Base-by-base conservation (phyloP, 2,113 vertebrate genomes). In the Phaetusa simplex region DNA sequence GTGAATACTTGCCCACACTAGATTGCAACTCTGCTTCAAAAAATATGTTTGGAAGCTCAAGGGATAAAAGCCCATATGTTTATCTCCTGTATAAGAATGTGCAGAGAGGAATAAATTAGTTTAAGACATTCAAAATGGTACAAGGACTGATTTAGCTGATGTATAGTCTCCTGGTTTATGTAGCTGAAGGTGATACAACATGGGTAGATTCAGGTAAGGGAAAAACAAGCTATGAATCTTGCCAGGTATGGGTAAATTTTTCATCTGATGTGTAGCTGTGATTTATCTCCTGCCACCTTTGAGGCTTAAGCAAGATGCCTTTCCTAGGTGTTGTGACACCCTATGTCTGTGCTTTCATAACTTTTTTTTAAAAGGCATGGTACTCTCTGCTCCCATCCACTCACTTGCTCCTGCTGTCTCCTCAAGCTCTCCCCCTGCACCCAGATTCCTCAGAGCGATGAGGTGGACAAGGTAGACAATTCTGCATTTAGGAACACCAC, bases 11-110 rank as follows among this genome's bases (percentile, higher is more conserved):
- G 93, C 94, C 83, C 76, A 95, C 67, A 92, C 67, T 95, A 91
- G 40, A 77, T 45, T 62, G 91, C 86, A 95, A 94, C 67, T 90
- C 58, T 88, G 50, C 79, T 90, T 88, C 58, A 95, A 94, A 96
- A 96, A 95, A 92, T 83, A 93, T 81, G 86, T 88, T 95, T 92
- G 72, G 72, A 91, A 59, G 82, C 82, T 95, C 78, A 87, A 83
- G 24, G 76, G 85, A 91, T 86, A 94, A 95, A 92, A 95, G 21
- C 34, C 95, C 93, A 81, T 95, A 95, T 95, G 95, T 90, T 95
- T 95, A 80, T 73, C 76, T 90, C 34, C 79, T 81, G 12, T 90
- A 36, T 47, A 92, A 94, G 85, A 94, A 90, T 32, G 27, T 81
- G 64, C 74, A 88, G 49, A 90, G 49, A 95, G 14, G 34, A 73